These are phyloP conservation scores for Peromyscus leucopus DNA, from an alignment of 2,113 vertebrate genomes.

Conservation along the genomic window DNA sequence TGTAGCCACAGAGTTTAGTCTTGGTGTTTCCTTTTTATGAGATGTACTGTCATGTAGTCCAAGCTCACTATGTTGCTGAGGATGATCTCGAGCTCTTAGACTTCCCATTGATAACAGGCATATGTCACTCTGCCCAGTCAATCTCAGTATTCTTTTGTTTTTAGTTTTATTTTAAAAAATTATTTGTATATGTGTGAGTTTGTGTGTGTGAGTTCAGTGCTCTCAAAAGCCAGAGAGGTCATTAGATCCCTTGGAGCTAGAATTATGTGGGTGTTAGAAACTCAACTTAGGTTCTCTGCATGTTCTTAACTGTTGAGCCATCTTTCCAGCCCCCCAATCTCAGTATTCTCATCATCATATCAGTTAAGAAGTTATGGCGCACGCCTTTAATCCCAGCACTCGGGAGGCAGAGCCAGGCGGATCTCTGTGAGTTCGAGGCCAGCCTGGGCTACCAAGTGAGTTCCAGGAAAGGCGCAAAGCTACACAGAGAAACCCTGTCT, in stretches of 20 bases:
- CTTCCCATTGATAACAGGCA: neutral
- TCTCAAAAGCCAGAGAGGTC: neutral
- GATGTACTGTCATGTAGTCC: no score
- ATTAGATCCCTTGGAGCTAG: neutral
- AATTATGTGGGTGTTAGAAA: neutral
- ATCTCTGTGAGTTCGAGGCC: no score
- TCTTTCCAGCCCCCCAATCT: neutral
- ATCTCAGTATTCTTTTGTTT: neutral
- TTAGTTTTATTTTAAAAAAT: neutral
- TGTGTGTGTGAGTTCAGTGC: neutral
- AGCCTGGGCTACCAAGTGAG: no score
- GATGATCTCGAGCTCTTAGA: neutral
- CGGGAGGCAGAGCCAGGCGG: no score
- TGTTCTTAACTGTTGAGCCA: neutral
- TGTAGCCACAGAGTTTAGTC: neutral
- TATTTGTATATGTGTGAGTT: neutral
- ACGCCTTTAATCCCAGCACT: no score
- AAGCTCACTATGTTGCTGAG: neutral
- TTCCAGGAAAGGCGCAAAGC: no score
- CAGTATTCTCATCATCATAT: neutral
- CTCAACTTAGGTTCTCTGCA: neutral
- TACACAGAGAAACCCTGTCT: no score
- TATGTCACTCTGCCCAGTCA: neutral
- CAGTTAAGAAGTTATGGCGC: neutral
- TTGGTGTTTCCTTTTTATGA: neutral